phyloP scores from a whole-genome alignment of 2,797 vertebrate genomes.

The Sphaeramia orbicularis region DNA sequence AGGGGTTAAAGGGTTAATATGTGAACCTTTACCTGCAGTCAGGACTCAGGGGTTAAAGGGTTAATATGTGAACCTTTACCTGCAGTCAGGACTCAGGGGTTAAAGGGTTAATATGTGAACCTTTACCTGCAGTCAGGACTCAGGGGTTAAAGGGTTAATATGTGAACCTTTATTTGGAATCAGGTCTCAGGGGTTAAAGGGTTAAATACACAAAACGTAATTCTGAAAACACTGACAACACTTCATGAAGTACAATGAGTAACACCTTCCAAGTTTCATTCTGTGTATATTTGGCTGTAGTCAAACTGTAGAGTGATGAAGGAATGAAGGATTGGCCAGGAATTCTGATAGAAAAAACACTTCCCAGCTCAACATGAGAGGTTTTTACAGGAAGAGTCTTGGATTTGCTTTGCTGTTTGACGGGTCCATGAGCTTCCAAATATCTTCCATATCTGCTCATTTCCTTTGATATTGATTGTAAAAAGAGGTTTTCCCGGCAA shows the following conservation, averaged over 20 bases:
- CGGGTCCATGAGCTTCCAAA: background rate
- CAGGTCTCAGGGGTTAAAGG: too few relatives aligned
- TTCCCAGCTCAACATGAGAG: conserved; percentile 21
- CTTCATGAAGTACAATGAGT: background rate
- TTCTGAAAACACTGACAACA: conserved; percentile 10
- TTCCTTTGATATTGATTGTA: conserved; percentile 6
- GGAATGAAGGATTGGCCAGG: conserved; percentile 1
- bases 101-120: too few relatives aligned
- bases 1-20: too few relatives aligned
- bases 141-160: too few relatives aligned
- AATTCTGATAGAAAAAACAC: conserved; percentile 27
- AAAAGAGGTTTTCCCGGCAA: background rate
- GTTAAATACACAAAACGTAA: too few relatives aligned
- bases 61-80: too few relatives aligned
- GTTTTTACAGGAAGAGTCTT: conserved; percentile 4
- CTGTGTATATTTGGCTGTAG: background rate
- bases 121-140: too few relatives aligned
- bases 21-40: too few relatives aligned
- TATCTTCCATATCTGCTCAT: background rate
- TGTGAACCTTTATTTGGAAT: too few relatives aligned
- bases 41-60: too few relatives aligned
- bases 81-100: too few relatives aligned
- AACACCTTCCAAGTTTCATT: conserved; percentile 4
- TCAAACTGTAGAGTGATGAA: conserved; percentile 5
- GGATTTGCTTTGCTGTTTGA: conserved; percentile 1